A percentile compares a stretch with the other conserved stretches of the same genome.
Evolutionary conservation across 2,888 invertebrate genomes (phyloP).

Genomic region (Dryococelus australis): DNA sequence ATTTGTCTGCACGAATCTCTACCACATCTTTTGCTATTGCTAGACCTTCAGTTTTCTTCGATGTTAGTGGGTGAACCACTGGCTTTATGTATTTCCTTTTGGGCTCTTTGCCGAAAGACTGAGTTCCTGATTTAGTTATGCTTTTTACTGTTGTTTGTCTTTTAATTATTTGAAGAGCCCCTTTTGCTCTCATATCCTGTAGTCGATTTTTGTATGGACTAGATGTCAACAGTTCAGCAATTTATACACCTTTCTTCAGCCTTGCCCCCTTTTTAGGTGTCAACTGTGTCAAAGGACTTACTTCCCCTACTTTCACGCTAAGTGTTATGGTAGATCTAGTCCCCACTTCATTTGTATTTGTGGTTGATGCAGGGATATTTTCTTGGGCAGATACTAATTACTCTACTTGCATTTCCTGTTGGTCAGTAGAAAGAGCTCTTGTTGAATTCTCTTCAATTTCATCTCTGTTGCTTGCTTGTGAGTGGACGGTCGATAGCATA

Average conservation of each 20-base stretch:
- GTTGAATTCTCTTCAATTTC: background rate
- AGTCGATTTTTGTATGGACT: constrained; percentile 7
- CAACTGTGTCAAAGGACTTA: constrained; percentile 19
- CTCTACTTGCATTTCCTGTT: background rate
- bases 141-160: background rate
- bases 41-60: background rate
- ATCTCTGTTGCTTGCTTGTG: background rate
- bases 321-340: background rate
- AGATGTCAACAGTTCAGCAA: background rate
- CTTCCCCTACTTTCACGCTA: background rate
- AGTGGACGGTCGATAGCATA: background rate
- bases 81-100: background rate
- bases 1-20: background rate
- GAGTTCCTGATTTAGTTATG: background rate
- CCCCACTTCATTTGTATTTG: background rate
- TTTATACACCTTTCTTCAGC: constrained; percentile 10
- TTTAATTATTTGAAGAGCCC: background rate
- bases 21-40: background rate
- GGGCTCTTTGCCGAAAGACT: background rate
- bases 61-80: background rate
- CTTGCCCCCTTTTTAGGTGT: background rate
- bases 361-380: background rate
- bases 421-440: background rate
- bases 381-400: background rate
- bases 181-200: background rate